Conservation (phyloP, 2,888 invertebrate species). For the Nymphalis polychloros region DNA sequence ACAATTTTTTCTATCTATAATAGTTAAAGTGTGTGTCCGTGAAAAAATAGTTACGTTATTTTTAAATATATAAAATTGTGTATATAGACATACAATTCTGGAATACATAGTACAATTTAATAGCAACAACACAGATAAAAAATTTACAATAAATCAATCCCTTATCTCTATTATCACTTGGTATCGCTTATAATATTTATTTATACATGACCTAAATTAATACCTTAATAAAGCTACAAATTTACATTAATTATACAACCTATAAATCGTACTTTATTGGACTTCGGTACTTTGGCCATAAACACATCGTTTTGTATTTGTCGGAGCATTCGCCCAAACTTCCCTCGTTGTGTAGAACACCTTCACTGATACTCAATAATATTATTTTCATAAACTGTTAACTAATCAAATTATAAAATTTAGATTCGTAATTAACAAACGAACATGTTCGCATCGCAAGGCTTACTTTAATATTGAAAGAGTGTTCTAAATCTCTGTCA, state of each 20-base stretch:
- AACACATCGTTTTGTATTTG: constrained; percentile 42
- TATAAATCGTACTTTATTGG: constrained; percentile 67
- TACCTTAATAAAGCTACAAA: constrained; percentile 47
- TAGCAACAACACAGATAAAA: constrained; percentile 58
- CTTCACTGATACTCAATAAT: constrained; percentile 15
- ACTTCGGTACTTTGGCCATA: constrained; percentile 78
- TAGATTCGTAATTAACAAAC: constrained; percentile 36
- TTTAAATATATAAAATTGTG: constrained; percentile 41
- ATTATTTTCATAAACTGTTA: not conserved
- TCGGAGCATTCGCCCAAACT: constrained; percentile 13
- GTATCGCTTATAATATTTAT: constrained; percentile 68
- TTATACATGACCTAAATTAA: constrained; percentile 54
- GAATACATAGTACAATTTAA: constrained; percentile 65
- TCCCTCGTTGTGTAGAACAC: constrained; percentile 8
- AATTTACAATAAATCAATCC: constrained; percentile 62
- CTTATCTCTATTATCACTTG: constrained; percentile 80
- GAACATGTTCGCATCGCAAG: constrained; percentile 43
- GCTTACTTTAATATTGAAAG: constrained; percentile 43
- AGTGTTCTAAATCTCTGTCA: constrained; percentile 69
- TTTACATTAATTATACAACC: constrained; percentile 73
- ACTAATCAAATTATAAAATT: constrained; percentile 4
- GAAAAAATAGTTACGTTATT: constrained; percentile 68
- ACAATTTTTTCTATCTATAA: constrained; percentile 54
- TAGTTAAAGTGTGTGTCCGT: constrained; percentile 56
- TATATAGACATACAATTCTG: constrained; percentile 53